Evolutionary conservation across 2,113 vertebrate species (phyloP).

Genomic region (Axis porcinus): DNA sequence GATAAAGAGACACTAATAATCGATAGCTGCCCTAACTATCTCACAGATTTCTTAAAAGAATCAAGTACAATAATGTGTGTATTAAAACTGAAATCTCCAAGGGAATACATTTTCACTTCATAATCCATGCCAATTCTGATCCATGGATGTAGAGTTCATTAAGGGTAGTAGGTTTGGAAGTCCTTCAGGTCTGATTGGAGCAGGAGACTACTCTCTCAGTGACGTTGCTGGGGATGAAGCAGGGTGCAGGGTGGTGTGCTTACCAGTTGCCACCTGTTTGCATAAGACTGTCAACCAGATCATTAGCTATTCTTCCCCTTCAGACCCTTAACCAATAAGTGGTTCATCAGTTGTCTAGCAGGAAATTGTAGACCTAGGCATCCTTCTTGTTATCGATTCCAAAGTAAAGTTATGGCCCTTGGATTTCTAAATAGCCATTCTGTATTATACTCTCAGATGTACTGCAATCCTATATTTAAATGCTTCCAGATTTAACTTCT

Average conservation of each 20-base stretch:
- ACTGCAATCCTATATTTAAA: not conserved
- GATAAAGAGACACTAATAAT: not conserved
- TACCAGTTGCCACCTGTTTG: not conserved
- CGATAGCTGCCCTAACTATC: not conserved
- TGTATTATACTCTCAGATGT: not conserved
- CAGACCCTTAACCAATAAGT: not conserved
- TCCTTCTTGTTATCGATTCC: not conserved
- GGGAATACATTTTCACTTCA: not conserved
- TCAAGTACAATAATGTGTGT: not conserved
- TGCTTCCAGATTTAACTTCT: not conserved
- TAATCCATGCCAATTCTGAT: not conserved
- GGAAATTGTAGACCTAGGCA: not conserved
- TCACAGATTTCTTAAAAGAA: not conserved
- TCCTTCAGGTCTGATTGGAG: not conserved
- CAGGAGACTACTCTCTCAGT: not conserved
- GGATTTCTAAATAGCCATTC: not conserved
- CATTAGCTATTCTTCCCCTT: not conserved
- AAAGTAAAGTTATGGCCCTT: not conserved
- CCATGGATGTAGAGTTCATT: not conserved
- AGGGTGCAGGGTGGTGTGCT: not conserved
- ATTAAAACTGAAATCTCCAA: not conserved
- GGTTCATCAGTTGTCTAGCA: not conserved
- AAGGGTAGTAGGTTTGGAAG: not conserved
- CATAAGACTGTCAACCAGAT: too few species aligned
- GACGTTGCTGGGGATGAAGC: not conserved